Conservation (phyloP, 1,140 invertebrate genomes). For the Neodiprion pinetum region DNA sequence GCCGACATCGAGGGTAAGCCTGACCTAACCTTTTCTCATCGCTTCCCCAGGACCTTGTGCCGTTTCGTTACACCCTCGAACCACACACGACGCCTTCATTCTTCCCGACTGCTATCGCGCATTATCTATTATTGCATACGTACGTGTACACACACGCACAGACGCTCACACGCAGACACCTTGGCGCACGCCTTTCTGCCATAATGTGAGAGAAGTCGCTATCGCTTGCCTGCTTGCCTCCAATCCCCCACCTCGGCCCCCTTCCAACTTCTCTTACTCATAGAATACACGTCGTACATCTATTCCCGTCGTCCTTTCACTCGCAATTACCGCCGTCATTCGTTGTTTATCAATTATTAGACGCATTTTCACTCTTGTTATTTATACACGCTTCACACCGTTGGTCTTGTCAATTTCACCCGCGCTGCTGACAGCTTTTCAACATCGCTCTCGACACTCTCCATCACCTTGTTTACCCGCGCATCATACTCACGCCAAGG, state of each 20-base stretch:
- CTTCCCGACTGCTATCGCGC: background rate
- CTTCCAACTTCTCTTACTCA: constrained; percentile 11
- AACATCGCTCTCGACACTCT: too few relatives aligned
- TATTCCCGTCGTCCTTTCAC: background rate
- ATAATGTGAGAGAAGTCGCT: constrained; percentile 38
- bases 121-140: background rate
- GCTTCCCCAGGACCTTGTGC: constrained; percentile 54
- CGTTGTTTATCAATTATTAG: background rate
- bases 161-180: constrained; percentile 31
- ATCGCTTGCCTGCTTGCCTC: constrained; percentile 56
- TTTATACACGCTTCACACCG: constrained; percentile 1
- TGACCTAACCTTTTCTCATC: constrained; percentile 57
- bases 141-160: constrained; percentile 15
- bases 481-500: too few relatives aligned
- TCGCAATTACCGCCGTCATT: background rate
- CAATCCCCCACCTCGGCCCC: constrained; percentile 34
- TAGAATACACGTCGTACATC: background rate
- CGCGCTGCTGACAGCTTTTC: too few relatives aligned
- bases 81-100: constrained; percentile 6
- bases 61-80: constrained; percentile 44
- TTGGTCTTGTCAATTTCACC: background rate
- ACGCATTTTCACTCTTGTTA: background rate
- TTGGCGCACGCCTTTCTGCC: constrained; percentile 26
- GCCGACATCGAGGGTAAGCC: constrained; percentile 81
- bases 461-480: too few relatives aligned